A percentile compares a stretch with the other conserved stretches of the same genome.
Evolutionary conservation across 2,113 vertebrate genomes (phyloP).

Genomic region (Calidris pygmaea): DNA sequence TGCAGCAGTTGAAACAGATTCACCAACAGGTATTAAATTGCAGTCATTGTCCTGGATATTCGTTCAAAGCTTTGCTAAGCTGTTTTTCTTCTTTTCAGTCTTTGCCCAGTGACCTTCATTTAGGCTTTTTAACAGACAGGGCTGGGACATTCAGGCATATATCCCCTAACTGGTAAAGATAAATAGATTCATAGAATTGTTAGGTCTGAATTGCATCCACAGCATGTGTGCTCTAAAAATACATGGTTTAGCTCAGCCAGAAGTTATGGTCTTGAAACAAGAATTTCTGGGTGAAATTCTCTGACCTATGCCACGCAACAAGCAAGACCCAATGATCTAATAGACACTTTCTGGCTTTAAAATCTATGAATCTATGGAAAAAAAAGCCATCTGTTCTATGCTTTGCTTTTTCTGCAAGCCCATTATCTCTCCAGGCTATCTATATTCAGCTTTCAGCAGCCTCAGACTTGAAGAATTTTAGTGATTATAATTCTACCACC

Average conservation of each 20-base stretch:
- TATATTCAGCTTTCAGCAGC: not conserved
- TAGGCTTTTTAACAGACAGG: not conserved
- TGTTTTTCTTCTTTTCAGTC: not conserved
- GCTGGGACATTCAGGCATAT: not conserved
- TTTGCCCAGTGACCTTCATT: constrained; percentile 26
- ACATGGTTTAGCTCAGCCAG: not conserved
- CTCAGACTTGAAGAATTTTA: not conserved
- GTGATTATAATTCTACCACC: not conserved
- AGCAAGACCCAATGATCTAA: not conserved
- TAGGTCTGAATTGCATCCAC: constrained; percentile 19
- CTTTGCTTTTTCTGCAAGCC: constrained; percentile 11
- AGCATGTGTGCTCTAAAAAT: not conserved
- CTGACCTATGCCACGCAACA: not conserved
- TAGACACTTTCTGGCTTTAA: not conserved
- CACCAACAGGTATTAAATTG: not conserved
- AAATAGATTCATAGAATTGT: constrained; percentile 32
- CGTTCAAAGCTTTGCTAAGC: not conserved
- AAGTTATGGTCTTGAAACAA: not conserved
- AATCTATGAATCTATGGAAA: not conserved
- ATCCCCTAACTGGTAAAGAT: not conserved
- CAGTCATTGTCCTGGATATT: not conserved
- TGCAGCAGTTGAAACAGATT: not conserved
- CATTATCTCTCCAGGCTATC: constrained; percentile 3
- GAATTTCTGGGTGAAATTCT: constrained; percentile 12
- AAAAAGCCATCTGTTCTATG: not conserved